Evolutionary conservation across 2,888 invertebrate species (phyloP).

Genomic region (Ectemnius lituratus): DNA sequence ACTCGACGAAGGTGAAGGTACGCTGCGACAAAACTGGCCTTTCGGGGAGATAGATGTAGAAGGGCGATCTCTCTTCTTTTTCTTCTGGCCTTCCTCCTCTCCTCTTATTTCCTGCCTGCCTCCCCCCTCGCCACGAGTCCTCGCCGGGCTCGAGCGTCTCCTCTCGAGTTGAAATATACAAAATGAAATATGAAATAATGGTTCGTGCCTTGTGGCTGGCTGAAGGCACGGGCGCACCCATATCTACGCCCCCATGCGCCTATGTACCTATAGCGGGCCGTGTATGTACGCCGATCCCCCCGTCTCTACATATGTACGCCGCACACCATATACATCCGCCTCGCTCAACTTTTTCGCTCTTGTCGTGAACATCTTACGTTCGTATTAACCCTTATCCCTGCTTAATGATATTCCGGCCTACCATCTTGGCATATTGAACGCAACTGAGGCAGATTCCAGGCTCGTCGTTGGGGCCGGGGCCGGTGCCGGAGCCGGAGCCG

Average conservation of each 20-base stretch:
- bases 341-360: slow-evolving; percentile 63
- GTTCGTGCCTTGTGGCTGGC: slow-evolving; percentile 75
- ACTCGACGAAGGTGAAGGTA: slow-evolving; percentile 4
- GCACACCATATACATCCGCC: slow-evolving; percentile 65
- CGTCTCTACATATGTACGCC: slow-evolving; percentile 47
- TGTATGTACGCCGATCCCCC: slow-evolving; percentile 55
- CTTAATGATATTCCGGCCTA: slow-evolving; percentile 69
- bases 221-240: slow-evolving; percentile 77
- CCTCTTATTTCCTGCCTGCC: slow-evolving; percentile 38
- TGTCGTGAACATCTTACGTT: slow-evolving; percentile 64
- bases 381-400: slow-evolving; percentile 69
- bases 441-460: slow-evolving; percentile 58
- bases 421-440: slow-evolving; percentile 61
- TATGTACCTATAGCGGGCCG: slow-evolving; percentile 67
- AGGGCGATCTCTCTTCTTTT: slow-evolving; percentile 29
- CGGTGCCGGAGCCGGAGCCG: not conserved
- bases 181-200: slow-evolving; percentile 78
- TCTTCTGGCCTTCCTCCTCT: slow-evolving; percentile 23
- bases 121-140: slow-evolving; percentile 56
- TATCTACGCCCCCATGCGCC: slow-evolving; percentile 77
- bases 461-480: slow-evolving; percentile 25
- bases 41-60: slow-evolving; percentile 34
- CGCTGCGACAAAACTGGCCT: slow-evolving; percentile 39
- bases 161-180: slow-evolving; percentile 73
- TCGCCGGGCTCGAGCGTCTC: slow-evolving; percentile 65